Evolutionary conservation across 2,113 vertebrate genomes (phyloP), one percentile per base, ranked within the genome.

Genomic region (Pipa parva): DNA sequence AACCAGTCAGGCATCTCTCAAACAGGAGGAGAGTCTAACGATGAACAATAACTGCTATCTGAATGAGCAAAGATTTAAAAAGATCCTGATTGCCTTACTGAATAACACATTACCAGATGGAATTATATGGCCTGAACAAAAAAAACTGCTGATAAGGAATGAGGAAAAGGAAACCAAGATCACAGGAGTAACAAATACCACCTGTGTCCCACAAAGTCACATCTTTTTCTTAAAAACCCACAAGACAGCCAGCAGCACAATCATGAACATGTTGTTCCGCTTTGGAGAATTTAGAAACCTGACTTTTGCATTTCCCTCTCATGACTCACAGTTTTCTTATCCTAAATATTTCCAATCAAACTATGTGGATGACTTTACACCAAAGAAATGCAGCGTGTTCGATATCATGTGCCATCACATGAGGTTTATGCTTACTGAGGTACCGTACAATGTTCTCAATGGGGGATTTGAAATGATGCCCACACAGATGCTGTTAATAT

Each of bases 361-460:
- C n/a, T 88, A 83, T 0, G 90, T 93, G 49, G 77, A 90, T 55
- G 89, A 85, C 18, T 79, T 88, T 63, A 72, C 57, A 12, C 69
- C 71, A 0, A 12, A 1, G 12, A 72, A 31, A 0, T 55, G 76
- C 9, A 80, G 1, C 4, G 58, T 25, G 0, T 93, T 88, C 72
- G 79, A 94, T 84, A 90, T 94, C 74, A 82, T 92, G 76, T 92
- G 92, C 77, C 92, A 92, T 75, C 91, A 94, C 74, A 88, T 93
- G 92, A 81, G 91, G 1, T 93, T 95, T 73, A 78, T 73, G 68
- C 75, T 78, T 71, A 63, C 79, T 0, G 85, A 93, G 92, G 91
- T 92, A 61, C 7, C 9, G 33, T 36, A 2, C 10, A 13, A 1
- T 36, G 3, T 36, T 36, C 33, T 13, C 10, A 9, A 36, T 33